A percentile compares a stretch with the other conserved stretches of the same genome.
Evolutionary conservation across 2,797 vertebrate genomes (phyloP).

Genomic region (Sebastes elongatus): DNA sequence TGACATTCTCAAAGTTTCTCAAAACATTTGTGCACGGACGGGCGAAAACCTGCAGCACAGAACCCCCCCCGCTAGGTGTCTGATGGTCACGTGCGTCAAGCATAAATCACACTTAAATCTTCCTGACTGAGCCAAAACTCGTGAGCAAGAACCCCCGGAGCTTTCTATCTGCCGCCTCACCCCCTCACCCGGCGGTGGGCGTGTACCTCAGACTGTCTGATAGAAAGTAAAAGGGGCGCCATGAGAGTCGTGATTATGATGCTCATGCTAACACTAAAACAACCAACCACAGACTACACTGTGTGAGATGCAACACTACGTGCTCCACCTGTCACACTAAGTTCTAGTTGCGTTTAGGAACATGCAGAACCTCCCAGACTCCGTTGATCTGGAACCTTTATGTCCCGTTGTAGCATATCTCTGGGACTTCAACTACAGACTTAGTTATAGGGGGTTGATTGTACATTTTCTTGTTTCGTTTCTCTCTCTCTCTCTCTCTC

Average conservation of each 20-base stretch:
- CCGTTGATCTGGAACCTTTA: slow-evolving; percentile 7
- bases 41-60: background rate
- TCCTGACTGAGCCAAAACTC: slow-evolving; percentile 40
- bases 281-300: background rate
- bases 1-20: background rate
- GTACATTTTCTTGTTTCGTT: background rate
- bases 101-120: slow-evolving; percentile 5
- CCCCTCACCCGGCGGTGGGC: background rate
- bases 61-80: no score
- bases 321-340: background rate
- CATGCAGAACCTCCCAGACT: background rate
- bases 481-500: slow-evolving; percentile 25
- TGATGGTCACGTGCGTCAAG: no score
- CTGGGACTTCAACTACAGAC: slow-evolving; percentile 34
- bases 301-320: background rate
- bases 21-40: background rate
- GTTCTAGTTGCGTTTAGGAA: background rate
- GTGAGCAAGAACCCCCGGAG: slow-evolving; percentile 9
- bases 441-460: slow-evolving; percentile 23
- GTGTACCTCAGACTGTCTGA: slow-evolving; percentile 34
- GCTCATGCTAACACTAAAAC: background rate
- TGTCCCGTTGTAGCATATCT: slow-evolving; percentile 68
- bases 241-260: no score
- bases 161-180: slow-evolving; percentile 4
- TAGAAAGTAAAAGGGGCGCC: background rate